phyloP scores from a whole-genome alignment of 2,797 vertebrate species.

The Uromys caudimaculatus region DNA sequence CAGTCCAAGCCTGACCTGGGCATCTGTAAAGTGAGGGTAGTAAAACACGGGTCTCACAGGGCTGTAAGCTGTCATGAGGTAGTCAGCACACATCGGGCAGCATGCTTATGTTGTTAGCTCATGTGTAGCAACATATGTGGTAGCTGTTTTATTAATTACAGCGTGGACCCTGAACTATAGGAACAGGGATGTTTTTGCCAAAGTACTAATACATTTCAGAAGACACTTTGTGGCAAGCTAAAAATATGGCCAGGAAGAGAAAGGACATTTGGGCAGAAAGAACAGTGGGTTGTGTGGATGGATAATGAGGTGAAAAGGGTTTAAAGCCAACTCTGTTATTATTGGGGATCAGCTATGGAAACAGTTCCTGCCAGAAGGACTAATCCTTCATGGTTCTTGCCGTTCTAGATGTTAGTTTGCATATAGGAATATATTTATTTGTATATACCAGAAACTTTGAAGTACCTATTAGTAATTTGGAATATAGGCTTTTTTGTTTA shows the following conservation, averaged over 20 bases:
- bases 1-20: neutral
- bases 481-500: neutral
- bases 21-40: neutral
- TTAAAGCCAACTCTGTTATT: neutral
- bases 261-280: neutral
- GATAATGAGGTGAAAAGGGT: neutral
- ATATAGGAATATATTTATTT: constrained; percentile 11
- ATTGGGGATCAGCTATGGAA: neutral
- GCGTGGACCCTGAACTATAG: neutral
- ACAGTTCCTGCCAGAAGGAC: neutral
- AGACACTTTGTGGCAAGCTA: neutral
- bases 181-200: constrained; percentile 15
- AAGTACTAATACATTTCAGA: constrained; percentile 24
- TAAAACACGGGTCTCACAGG: neutral
- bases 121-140: neutral
- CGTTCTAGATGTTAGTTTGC: neutral
- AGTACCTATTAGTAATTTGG: neutral
- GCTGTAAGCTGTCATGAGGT: neutral
- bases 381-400: neutral
- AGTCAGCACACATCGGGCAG: neutral
- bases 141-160: neutral
- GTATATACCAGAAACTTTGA: neutral
- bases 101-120: neutral
- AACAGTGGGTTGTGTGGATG: neutral
- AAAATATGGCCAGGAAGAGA: neutral